These are phyloP conservation scores for Ciconia boyciana DNA, from an alignment of 2,113 vertebrate genomes.

Conservation along the genomic window DNA sequence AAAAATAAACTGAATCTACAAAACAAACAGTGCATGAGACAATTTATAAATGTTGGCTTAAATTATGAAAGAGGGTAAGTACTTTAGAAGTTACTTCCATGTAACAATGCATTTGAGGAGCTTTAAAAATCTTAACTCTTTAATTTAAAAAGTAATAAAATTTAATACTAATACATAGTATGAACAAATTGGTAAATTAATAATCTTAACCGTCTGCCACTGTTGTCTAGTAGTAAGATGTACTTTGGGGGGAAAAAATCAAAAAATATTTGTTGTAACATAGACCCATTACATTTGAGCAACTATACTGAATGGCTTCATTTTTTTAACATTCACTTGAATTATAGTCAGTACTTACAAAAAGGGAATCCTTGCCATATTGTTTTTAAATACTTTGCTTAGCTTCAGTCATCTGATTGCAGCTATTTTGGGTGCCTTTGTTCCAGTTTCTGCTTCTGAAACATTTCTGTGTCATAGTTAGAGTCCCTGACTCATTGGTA, in stretches of 20 bases:
- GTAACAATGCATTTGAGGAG: not conserved
- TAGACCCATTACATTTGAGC: not conserved
- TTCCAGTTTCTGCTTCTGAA: slow-evolving; percentile 17
- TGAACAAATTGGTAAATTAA: not conserved
- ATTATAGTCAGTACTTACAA: not conserved
- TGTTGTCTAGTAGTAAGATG: not conserved
- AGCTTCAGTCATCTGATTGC: not conserved
- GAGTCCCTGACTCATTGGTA: not conserved
- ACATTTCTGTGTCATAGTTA: not conserved
- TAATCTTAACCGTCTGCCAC: not conserved
- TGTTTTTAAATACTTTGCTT: not conserved
- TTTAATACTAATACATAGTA: not conserved
- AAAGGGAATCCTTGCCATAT: not conserved
- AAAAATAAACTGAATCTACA: not conserved
- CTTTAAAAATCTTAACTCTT: not conserved
- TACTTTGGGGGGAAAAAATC: rapidly evolving
- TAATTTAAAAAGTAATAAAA: not conserved
- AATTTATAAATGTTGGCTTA: not conserved
- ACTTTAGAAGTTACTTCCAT: not conserved
- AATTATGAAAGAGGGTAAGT: not conserved
- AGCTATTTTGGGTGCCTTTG: not conserved
- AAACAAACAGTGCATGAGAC: not conserved
- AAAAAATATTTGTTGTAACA: not conserved
- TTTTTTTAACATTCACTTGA: not conserved
- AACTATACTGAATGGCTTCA: not conserved